Base-by-base conservation (phyloP, 2,113 vertebrate species). In the Coregonus clupeaformis region DNA sequence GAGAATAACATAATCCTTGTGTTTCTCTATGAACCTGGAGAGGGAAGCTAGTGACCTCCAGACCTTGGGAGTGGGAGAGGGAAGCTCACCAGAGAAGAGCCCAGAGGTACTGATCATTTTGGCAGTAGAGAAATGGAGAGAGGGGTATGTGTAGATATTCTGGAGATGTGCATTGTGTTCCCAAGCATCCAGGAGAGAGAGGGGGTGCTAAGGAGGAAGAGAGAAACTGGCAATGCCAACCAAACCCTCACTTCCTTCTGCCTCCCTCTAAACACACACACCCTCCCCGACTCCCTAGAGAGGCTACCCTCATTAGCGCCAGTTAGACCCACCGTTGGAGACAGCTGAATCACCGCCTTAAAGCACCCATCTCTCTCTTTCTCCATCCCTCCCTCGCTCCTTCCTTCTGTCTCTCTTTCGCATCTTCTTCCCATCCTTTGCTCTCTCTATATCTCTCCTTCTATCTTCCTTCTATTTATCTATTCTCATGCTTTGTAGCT, bases 231-330 rank as follows among this genome's bases (percentile, higher is more conserved):
- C 71, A 79, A 36, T 78, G 86, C 81, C 81, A 80, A 77, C 75
- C 73, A 73, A 88, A 74, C 64, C 71, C 72, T 73, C 64, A 47
- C 36, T 52, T 75, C 69, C 36, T n/a, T 74, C 18, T 42, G 9
- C 36, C 36, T 42, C 36, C 47, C n/a, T 59, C 3, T 77, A 42
- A 42, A 42, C 36, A 42, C 36, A 42, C 36, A 42, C 36, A 11
- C 36, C 36, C 36, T 42, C 36, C 36, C 2, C 9, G 64, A 71
- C 49, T 76, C 66, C 69, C 18, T n/a, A 80, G 71, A 82, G 81
- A 81, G 81, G 80, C 84, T 83, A 82, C 85, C 84, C 90, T 94
- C 89, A 92, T 92, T 92, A 92, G 85, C 83, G 88, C 86, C 80
- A 86, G 80, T 13, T 78, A 91, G 88, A 86, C 81, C 84, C 70